A percentile compares a stretch with the other conserved stretches of the same genome.
These are phyloP conservation scores for Euwallacea fornicatus DNA, from an alignment of 1,140 invertebrate genomes.

Conservation along the genomic window DNA sequence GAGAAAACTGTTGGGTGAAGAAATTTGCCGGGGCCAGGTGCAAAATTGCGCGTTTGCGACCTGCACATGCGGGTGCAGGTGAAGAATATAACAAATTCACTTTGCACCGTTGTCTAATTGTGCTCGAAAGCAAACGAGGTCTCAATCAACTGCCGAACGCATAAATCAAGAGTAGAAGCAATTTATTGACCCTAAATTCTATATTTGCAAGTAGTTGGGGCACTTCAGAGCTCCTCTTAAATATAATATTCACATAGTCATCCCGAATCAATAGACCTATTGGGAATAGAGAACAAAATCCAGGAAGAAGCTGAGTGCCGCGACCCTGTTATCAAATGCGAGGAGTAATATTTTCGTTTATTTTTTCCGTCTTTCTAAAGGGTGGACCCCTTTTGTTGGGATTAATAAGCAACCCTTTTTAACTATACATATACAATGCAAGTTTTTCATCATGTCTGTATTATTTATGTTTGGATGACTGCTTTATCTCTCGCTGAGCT, in stretches of 20 bases:
- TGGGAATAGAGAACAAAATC: slow-evolving; percentile 42
- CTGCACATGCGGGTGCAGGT: too few relatives aligned
- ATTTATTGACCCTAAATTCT: too few relatives aligned
- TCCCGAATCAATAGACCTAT: slow-evolving; percentile 38
- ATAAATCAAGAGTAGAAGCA: too few relatives aligned
- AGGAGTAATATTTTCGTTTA: slow-evolving; percentile 43
- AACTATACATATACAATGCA: slow-evolving; percentile 46
- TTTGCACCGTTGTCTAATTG: too few relatives aligned
- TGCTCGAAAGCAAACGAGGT: too few relatives aligned
- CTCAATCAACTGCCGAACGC: too few relatives aligned
- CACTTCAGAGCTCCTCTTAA: slow-evolving; percentile 7
- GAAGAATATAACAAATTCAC: too few relatives aligned
- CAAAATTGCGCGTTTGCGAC: too few relatives aligned
- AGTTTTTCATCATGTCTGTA: slow-evolving; percentile 48
- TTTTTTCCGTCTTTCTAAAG: slow-evolving; percentile 40
- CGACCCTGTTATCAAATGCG: slow-evolving; percentile 43
- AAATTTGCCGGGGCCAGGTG: too few relatives aligned
- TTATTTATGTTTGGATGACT: slow-evolving; percentile 49
- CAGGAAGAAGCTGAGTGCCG: slow-evolving; percentile 42
- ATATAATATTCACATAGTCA: slow-evolving; percentile 39
- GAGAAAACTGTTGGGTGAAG: too few relatives aligned
- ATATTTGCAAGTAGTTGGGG: slow-evolving; percentile 12
- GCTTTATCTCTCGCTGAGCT: slow-evolving; percentile 44
- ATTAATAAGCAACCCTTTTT: slow-evolving; percentile 49
- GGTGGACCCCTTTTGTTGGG: slow-evolving; percentile 43